Evolutionary conservation across 2,113 vertebrate genomes (phyloP).

Genomic region (Otis tarda): DNA sequence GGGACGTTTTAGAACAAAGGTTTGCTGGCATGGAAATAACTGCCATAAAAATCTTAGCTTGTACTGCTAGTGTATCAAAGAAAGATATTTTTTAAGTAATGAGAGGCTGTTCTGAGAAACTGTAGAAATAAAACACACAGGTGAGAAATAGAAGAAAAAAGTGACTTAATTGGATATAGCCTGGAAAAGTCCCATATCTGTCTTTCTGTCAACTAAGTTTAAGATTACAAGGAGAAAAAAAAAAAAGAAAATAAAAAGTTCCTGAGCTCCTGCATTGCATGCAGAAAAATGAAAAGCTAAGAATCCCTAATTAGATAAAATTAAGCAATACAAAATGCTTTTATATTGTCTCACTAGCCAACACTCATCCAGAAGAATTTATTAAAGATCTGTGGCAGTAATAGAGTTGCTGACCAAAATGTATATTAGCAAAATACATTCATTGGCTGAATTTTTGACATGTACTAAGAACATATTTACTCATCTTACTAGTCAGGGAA

Average conservation of each 20-base stretch:
- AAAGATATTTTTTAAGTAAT: background rate
- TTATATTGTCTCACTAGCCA: background rate
- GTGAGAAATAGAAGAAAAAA: background rate
- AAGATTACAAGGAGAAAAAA: background rate
- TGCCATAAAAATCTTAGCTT: background rate
- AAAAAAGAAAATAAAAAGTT: background rate
- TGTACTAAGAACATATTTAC: background rate
- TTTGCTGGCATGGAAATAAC: background rate
- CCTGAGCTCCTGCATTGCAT: background rate
- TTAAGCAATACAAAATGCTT: background rate
- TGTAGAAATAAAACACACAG: background rate
- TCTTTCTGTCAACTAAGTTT: background rate
- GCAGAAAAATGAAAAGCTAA: background rate
- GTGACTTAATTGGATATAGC: background rate
- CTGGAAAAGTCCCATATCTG: background rate
- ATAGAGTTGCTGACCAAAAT: background rate
- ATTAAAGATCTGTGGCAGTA: background rate
- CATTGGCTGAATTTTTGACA: background rate
- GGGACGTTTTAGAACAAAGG: background rate
- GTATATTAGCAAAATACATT: background rate
- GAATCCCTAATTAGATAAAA: background rate
- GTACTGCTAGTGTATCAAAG: background rate
- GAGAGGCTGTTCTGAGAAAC: background rate
- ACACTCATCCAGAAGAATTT: background rate
- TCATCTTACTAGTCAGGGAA: background rate